Base-by-base conservation (phyloP, 2,113 vertebrate species). In the Muscicapa adusta region DNA sequence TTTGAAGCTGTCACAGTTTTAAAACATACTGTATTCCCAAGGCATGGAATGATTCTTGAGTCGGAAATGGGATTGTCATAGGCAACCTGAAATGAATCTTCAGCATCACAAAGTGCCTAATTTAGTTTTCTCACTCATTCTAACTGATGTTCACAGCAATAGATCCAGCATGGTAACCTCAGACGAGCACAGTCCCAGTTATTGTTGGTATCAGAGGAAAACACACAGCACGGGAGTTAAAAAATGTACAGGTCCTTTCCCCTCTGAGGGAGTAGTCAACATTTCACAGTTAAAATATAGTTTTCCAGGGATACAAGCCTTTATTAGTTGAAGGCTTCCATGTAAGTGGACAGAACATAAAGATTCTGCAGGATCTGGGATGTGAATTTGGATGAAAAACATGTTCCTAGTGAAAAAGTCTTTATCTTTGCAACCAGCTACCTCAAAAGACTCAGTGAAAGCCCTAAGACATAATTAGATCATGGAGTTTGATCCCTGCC, bases 401-500 rank as follows among this genome's bases (percentile, higher is more conserved):
- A 29, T 19, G 26, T 50, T 90, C 48, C 68, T 53, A 45, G 17
- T 63, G 89, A 71, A 90, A 88, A 62, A 82, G 76, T 66, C 83
- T 79, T 91, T 67, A 66, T 79, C 57, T 91, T 86, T 90, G 90
- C 87, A 93, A 40, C 82, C 72, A 96, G 70, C 79, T 75, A 56
- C 80, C 91, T 96, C 91, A 86, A 94, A 96, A 94, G 71, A n/a
- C 38, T 90, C 84, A 56, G 60, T 86, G 93, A 88, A 94, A 94
- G 56, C 93, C 81, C 78, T 74, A 76, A 95, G 96, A 97, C 91
- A 58, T 91, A 95, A 94, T 97, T 95, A 96, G 96, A 96, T 89
- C 92, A 88, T 85, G 74, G 77, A 94, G 74, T 94, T 95, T 97
- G 96, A 96, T 96, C 94, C 95, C 94, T 96, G 95, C 92, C 86